Evolutionary conservation across 1,140 invertebrate species (phyloP).

Genomic region (Drosophila yakuba): DNA sequence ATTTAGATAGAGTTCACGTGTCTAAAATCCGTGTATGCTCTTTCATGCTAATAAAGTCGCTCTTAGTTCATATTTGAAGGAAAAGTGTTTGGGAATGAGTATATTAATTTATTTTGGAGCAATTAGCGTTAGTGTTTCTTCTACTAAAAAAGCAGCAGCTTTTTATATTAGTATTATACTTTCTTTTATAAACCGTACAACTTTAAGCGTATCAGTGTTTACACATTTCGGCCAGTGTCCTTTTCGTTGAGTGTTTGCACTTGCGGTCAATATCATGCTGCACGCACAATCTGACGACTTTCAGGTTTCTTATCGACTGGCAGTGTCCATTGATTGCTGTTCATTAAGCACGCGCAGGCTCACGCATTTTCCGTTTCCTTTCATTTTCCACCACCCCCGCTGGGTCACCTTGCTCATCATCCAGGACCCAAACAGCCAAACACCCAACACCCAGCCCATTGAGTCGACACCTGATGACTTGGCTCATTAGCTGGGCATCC

Average conservation of each 20-base stretch:
- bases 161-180: too few relatives aligned
- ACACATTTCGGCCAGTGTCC: neutral
- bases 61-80: too few relatives aligned
- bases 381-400: slow-evolving; percentile 5
- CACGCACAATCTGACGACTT: slow-evolving; percentile 67
- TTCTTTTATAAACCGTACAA: too few relatives aligned
- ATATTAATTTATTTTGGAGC: too few relatives aligned
- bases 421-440: neutral
- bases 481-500: slow-evolving; percentile 68
- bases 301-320: slow-evolving; percentile 71
- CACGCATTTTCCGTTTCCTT: slow-evolving; percentile 45
- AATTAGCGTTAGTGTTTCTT: too few relatives aligned
- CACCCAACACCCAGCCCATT: slow-evolving; percentile 13
- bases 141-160: too few relatives aligned
- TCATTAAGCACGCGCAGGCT: slow-evolving; percentile 74
- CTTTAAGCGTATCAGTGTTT: neutral
- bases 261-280: slow-evolving; percentile 63
- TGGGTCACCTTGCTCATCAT: neutral
- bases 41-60: neutral
- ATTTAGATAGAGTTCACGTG: neutral
- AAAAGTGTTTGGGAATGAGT: too few relatives aligned
- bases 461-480: slow-evolving; percentile 46
- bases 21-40: neutral
- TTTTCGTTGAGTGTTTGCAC: slow-evolving; percentile 17
- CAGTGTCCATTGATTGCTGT: slow-evolving; percentile 74